Evolutionary conservation across 2,797 vertebrate species (phyloP).

Genomic region (Sebastes taczanowskii): DNA sequence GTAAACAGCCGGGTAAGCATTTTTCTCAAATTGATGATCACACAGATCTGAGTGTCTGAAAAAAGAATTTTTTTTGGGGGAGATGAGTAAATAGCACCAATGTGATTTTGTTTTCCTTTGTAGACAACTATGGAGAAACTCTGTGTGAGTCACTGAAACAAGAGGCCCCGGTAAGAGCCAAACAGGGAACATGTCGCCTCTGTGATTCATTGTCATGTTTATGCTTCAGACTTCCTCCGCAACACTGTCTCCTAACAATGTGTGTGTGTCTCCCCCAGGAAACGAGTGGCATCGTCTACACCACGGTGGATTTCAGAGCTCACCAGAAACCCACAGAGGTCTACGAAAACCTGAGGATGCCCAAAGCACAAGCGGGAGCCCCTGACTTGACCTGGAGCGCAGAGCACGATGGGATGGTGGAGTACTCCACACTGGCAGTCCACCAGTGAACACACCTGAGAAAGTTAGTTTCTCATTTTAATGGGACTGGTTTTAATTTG

Average conservation of each 20-base stretch:
- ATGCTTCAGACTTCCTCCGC: conserved; percentile 38
- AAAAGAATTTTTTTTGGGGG: background rate
- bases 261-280: conserved; percentile 59
- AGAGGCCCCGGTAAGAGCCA: conserved; percentile 63
- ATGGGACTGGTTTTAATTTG: background rate
- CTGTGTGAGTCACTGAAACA: conserved; percentile 55
- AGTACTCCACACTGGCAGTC: conserved; percentile 76
- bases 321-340: conserved; percentile 52
- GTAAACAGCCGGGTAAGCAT: conserved; percentile 40
- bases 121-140: conserved; percentile 65
- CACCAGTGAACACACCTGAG: conserved; percentile 25
- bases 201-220: conserved; percentile 70
- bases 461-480: background rate
- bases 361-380: background rate
- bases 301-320: conserved; percentile 74
- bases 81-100: background rate
- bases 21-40: background rate
- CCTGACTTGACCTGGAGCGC: background rate
- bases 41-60: background rate
- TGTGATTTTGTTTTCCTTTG: conserved; percentile 26
- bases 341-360: conserved; percentile 67
- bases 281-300: conserved; percentile 66
- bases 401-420: conserved; percentile 64
- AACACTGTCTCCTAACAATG: background rate
- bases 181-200: conserved; percentile 33